Conservation (phyloP, 2,888 invertebrate genomes). For the Catocala sponsa region DNA sequence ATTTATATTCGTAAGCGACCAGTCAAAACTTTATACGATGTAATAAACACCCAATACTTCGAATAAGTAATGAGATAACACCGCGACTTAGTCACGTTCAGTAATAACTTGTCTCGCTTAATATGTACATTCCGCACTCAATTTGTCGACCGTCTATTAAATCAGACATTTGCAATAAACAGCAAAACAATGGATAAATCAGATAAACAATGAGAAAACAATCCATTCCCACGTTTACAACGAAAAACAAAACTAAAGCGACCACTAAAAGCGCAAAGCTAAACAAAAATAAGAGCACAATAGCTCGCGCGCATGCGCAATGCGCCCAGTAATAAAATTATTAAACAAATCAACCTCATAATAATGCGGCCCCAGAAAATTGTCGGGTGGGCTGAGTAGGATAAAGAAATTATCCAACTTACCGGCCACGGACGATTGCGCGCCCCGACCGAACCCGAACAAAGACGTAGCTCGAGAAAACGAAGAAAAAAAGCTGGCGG, state of each 20-base stretch:
- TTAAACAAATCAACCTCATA: slow-evolving; percentile 87
- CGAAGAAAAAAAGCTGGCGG: slow-evolving; percentile 70
- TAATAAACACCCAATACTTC: background rate
- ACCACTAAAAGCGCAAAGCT: slow-evolving; percentile 63
- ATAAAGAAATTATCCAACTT: slow-evolving; percentile 88
- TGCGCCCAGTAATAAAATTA: slow-evolving; percentile 85
- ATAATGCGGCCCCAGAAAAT: slow-evolving; percentile 85
- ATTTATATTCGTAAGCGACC: slow-evolving; percentile 18
- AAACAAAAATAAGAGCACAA: slow-evolving; percentile 70
- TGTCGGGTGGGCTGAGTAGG: slow-evolving; percentile 81
- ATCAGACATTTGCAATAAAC: slow-evolving; percentile 48
- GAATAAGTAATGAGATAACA: slow-evolving; percentile 7
- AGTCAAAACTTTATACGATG: background rate
- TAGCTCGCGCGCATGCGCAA: slow-evolving; percentile 65
- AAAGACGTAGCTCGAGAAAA: slow-evolving; percentile 84
- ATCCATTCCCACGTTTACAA: slow-evolving; percentile 58
- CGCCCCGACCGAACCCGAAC: slow-evolving; percentile 75
- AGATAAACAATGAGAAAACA: slow-evolving; percentile 59
- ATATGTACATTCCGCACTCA: slow-evolving; percentile 18
- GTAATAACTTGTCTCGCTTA: slow-evolving; percentile 9
- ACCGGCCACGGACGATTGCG: slow-evolving; percentile 77
- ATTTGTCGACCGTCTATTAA: slow-evolving; percentile 42
- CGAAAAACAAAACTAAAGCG: slow-evolving; percentile 54
- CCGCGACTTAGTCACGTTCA: background rate
- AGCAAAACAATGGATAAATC: slow-evolving; percentile 50